Percentiles rank a stretch among this genome's conserved stretches.
Conservation (phyloP, 2,797 vertebrate species). For the Sebastes alutus region DNA sequence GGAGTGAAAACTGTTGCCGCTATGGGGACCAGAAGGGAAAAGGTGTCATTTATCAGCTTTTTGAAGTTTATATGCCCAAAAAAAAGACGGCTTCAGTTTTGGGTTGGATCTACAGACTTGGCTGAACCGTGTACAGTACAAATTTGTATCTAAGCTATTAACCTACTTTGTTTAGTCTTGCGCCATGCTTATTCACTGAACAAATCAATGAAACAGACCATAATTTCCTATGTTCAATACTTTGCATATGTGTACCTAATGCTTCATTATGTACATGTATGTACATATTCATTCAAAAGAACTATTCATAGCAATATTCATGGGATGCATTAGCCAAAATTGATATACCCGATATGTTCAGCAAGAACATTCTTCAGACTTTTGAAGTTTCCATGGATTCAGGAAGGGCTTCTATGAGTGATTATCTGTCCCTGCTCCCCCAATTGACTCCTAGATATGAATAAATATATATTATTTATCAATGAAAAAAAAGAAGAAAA, state of each 20-base stretch:
- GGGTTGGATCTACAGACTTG: conserved; percentile 78
- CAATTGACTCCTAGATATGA: conserved; percentile 73
- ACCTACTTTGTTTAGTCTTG: conserved; percentile 87
- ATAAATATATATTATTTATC: conserved; percentile 79
- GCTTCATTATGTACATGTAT: conserved; percentile 85
- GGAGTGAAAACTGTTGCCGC: conserved; percentile 39
- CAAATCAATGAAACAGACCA: conserved; percentile 72
- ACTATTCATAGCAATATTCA: conserved; percentile 85
- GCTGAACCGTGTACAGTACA: conserved; percentile 85
- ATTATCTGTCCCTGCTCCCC: conserved; percentile 69
- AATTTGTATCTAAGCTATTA: conserved; percentile 89
- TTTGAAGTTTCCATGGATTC: conserved; percentile 71
- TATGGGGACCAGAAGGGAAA: conserved; percentile 51
- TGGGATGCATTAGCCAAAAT: conserved; percentile 79
- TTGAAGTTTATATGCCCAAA: conserved; percentile 83
- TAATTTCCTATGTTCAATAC: conserved; percentile 74
- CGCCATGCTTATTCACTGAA: conserved; percentile 83
- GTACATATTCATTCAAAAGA: conserved; percentile 76
- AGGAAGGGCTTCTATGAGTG: conserved; percentile 76
- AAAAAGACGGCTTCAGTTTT: conserved; percentile 63
- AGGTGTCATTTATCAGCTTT: conserved; percentile 76
- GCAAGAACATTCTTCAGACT: conserved; percentile 67
- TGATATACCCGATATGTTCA: conserved; percentile 67
- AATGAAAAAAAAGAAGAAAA: conserved; percentile 61
- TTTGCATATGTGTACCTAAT: conserved; percentile 86